Percentiles rank a stretch among this genome's conserved stretches.
These are phyloP conservation scores for Harpalus rufipes DNA, from an alignment of 2,888 invertebrate species.

Conservation along the genomic window DNA sequence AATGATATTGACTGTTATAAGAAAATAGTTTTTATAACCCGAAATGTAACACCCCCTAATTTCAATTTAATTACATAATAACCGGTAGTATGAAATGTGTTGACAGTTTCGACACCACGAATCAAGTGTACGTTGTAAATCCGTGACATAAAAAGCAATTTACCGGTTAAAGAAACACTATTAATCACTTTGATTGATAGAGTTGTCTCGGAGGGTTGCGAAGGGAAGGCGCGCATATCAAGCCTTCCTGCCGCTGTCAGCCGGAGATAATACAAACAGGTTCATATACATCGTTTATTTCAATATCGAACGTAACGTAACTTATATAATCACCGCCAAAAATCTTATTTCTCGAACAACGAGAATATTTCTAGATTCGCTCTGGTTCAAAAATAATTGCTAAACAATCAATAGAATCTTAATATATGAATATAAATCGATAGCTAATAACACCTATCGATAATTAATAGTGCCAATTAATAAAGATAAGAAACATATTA, in stretches of 20 bases:
- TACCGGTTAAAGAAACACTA: slow-evolving; percentile 57
- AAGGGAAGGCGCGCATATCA: not conserved
- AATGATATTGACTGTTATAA: no score
- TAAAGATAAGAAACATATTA: slow-evolving; percentile 57
- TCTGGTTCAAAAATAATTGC: no score
- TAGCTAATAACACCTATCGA: slow-evolving; percentile 33
- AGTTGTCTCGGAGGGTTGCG: slow-evolving; percentile 10
- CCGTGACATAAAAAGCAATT: slow-evolving; percentile 49
- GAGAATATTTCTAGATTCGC: no score
- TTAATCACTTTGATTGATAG: slow-evolving; percentile 62
- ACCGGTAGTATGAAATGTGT: not conserved
- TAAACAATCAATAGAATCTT: not conserved
- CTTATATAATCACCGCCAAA: no score
- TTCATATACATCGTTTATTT: not conserved
- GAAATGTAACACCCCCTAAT: no score
- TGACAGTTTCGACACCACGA: slow-evolving; percentile 34
- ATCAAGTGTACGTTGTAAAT: slow-evolving; percentile 42
- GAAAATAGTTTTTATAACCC: no score
- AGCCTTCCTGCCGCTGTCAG: not conserved
- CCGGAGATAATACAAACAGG: not conserved
- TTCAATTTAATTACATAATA: slow-evolving; percentile 7
- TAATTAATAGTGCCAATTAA: slow-evolving; percentile 45
- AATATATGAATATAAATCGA: slow-evolving; percentile 36
- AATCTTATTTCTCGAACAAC: no score
- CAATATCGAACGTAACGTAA: no score